Evolutionary conservation across 2,797 vertebrate species (phyloP), one percentile per base, ranked within the genome.

Genomic region (Ciconia nigra): DNA sequence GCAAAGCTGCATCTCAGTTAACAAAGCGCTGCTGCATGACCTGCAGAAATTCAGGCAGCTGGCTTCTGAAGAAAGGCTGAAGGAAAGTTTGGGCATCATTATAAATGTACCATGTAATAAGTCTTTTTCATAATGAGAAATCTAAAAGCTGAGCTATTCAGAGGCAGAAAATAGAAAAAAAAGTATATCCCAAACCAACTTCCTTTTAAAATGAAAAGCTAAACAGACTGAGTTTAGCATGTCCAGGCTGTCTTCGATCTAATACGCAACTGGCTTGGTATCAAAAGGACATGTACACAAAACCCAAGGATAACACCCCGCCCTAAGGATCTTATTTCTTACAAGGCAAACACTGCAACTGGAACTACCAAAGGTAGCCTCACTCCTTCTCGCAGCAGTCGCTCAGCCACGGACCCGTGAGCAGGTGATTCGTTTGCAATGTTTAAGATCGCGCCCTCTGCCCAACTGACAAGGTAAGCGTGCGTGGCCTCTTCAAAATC

Each of bases 351-450:
- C 39, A 15, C 20, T 41, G 47, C 8, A 47, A 31, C 59, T 79
- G 67, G 72, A 65, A 31, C 37, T n/a, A 54, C 65, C 73, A 37
- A 51, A 57, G 39, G n/a, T 47, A 70, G 26, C 20, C 28, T 55
- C 54, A 20, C 54, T 33, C 54, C 5, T 13, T 33, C 54, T 55
- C 8, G 29, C 52, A 41, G 71, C n/a, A 87, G 79, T 62, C 11
- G 3, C n/a, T 59, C 14, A 10, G 22, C 51, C 28, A 28, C 0
- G 17, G 55, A 73, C 5, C 42, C 2, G 1, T 21, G 35, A 29
- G 24, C 4, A 4, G 39, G 29, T 16, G 21, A 13, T 33, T 71
- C 31, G 21, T 31, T 33, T 3, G 15, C 2, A 2, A 37, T 22
- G 54, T 29, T 84, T 62, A 73, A 59, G 54, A 21, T 6, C 2